Conservation (phyloP, 35 echinoderm and acorn worm genomes). For the Acanthaster planci region DNA sequence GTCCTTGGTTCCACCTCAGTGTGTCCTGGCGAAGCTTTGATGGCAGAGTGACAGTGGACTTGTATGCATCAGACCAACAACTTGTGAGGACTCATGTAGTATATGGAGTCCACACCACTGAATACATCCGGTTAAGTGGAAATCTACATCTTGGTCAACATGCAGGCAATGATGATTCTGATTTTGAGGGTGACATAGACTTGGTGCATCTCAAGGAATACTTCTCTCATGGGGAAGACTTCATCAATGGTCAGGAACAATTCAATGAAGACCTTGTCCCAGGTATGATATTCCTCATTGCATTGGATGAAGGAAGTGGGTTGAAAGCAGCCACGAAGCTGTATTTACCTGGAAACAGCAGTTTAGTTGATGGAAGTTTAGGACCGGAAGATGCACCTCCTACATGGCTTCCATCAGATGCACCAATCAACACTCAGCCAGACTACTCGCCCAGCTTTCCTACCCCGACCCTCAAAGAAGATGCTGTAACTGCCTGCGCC, state of each 20-base stretch:
- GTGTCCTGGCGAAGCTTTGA: slow-evolving; percentile 66
- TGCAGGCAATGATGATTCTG: background rate
- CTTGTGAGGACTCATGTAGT: background rate
- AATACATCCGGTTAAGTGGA: background rate
- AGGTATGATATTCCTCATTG: slow-evolving; percentile 40
- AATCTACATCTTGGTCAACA: slow-evolving; percentile 55
- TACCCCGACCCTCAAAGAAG: slow-evolving; percentile 11
- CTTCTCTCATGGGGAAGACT: background rate
- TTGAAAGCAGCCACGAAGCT: background rate
- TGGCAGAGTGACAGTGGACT: slow-evolving; percentile 58
- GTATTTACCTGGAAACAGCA: background rate
- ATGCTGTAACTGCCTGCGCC: slow-evolving; percentile 33
- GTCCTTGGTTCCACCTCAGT: slow-evolving; percentile 41
- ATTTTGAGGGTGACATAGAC: slow-evolving; percentile 54
- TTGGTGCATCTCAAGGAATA: slow-evolving; percentile 31
- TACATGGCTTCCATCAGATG: slow-evolving; percentile 59
- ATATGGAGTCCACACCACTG: slow-evolving; percentile 19
- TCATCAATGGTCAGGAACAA: background rate
- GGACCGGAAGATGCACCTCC: slow-evolving; percentile 18
- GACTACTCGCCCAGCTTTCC: slow-evolving; percentile 36
- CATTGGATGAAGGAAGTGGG: slow-evolving; percentile 58
- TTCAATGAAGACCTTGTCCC: slow-evolving; percentile 18
- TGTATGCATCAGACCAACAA: slow-evolving; percentile 21
- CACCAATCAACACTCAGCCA: slow-evolving; percentile 37
- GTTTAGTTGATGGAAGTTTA: slow-evolving; percentile 13